Evolutionary conservation across 2,113 vertebrate species (phyloP), one percentile per base, ranked within the genome.

Genomic region (Octodon degus): DNA sequence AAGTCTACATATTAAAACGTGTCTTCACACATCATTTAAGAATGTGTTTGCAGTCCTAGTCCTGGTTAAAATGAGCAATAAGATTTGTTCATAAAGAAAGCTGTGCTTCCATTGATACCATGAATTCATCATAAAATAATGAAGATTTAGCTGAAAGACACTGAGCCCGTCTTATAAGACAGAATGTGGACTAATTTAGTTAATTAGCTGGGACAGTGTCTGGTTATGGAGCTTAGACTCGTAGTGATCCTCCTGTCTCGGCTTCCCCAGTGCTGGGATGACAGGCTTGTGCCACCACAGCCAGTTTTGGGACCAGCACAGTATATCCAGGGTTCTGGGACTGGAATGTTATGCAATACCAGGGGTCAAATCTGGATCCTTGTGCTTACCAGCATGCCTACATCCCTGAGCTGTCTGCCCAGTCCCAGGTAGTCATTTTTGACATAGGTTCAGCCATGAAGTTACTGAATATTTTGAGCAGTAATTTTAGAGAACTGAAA

Each of bases 1-100:
- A 86, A 84, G 91, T 86, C 55, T 34, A 91, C 53, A n/a, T 67
- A 25, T n/a, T 63, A 91, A 94, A 87, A 83, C 12, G 24, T 63
- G 19, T 86, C 77, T 70, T 90, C 34, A 86, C 17, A 81, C 27
- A 55, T 2, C 43, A 88, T 76, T 87, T 93, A 92, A 89, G 53
- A 92, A 92, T 11, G 3, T 84, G 65, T 70, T 79, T 86, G 30
- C 12, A 53, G 77, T 53, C 77, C 8, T 68, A 60, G 24, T 63
- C 85, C n/a, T 24, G 87, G 86, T 0, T 91, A 82, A 95, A 81
- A 50, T 88, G 34, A 96, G 10, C 17, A 77, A 82, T 53, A 50
- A 37, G 79, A 53, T 16, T 63, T 76, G 74, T 16, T 55, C 14
- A 17, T 85, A 34, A 77, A 92, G 37, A 94, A 90, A 94, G 86